These are phyloP conservation scores for Rhabdornis inornatus DNA, from an alignment of 2,113 vertebrate genomes.

Conservation along the genomic window DNA sequence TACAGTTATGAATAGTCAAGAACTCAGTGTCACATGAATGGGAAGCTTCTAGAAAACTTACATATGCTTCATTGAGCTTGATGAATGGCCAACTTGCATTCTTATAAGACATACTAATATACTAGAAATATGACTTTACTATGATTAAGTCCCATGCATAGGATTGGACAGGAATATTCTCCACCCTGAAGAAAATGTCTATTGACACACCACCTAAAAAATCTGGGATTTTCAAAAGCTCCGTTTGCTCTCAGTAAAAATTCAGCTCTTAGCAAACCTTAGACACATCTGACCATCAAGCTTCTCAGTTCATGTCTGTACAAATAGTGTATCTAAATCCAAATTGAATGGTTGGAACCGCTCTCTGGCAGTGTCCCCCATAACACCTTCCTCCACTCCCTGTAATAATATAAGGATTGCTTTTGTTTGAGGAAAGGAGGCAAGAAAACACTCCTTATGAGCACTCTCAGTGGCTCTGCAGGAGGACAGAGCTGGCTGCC, in stretches of 20 bases:
- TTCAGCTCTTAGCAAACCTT: background rate
- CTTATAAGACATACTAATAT: background rate
- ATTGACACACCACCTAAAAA: background rate
- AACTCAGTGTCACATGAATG: slow-evolving; percentile 12
- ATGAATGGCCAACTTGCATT: background rate
- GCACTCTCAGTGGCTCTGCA: background rate
- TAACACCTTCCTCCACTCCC: background rate
- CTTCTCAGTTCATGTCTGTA: slow-evolving; percentile 17
- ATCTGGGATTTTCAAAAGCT: slow-evolving; percentile 3
- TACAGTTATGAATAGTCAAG: background rate
- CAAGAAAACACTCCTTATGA: slow-evolving; percentile 47
- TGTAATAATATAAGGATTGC: slow-evolving; percentile 30
- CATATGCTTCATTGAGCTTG: background rate
- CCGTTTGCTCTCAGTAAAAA: background rate
- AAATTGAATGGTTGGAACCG: slow-evolving; percentile 23
- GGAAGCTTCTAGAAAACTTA: slow-evolving; percentile 49
- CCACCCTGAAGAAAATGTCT: background rate
- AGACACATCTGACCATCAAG: background rate
- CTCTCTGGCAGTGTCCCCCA: background rate
- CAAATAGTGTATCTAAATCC: slow-evolving; percentile 23
- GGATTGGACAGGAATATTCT: background rate
- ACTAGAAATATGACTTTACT: background rate
- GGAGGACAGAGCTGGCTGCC: slow-evolving; percentile 27
- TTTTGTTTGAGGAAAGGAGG: slow-evolving; percentile 60
- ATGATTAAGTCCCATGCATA: background rate